Evolutionary conservation across 1,140 invertebrate genomes (phyloP), one percentile per base, ranked within the genome.

Genomic region (Micrasema longulum): DNA sequence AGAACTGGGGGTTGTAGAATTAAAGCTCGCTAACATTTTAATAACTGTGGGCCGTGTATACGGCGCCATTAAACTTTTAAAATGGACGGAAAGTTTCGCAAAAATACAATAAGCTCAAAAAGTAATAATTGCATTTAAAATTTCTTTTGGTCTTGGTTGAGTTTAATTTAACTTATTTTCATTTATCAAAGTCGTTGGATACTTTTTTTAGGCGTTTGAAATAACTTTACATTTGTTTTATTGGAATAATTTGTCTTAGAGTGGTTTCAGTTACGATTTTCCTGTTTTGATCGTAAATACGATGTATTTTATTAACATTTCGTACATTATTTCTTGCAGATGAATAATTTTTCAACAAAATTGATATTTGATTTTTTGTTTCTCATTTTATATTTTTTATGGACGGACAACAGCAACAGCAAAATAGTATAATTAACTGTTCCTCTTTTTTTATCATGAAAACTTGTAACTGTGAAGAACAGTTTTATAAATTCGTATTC

Each of bases 81-180:
- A 64, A 70, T 64, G 55, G 43, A 52, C 43, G 26, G 55, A 63
- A 64, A 70, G 36, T 64, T 70, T 70, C 2, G 18, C 31, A 60
- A 38, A 60, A 60, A 70, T 45, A 63, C 45, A 63, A 70, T 63
- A 52, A 41, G 68, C 35, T 70, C 55, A 10, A 43, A 67, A 70
- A 70, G 57, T 70, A 31, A 70, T 70, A 70, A 70, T 70, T 70
- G 68, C 68, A 64, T 69, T 69, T 60, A 26, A 48, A 69, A 60
- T 60, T 69, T 69, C 14, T 41, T n/a, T 20, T 18, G 12, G 9
- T 47, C 43, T 36, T 20, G 16, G 31, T 47, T 35, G 31, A 48
- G 35, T 47, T 60, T 36, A 60, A 48, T 60, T 60, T 36, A 48
- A 47, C 60, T 69, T 60, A 47, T 69, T 48, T 48, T 16, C 16